Base-by-base conservation (phyloP, 2,797 vertebrate species). In the Sparidentex hasta region DNA sequence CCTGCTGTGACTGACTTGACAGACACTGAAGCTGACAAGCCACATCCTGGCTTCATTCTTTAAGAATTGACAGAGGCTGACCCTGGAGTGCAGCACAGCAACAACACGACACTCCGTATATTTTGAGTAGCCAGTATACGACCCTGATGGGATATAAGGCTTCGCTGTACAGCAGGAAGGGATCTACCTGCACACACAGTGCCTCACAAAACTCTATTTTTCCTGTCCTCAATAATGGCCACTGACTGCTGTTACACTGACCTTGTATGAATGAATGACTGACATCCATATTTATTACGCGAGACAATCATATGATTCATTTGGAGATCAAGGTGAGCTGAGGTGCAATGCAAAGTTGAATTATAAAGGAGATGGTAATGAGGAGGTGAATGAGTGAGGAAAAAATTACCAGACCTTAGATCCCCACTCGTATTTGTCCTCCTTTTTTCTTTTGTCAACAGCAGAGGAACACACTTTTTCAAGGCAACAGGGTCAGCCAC, bases 1-100 rank as follows among this genome's bases (percentile, higher is more conserved):
- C 62, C 65, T 74, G 50, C 64, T 27, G 76, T 74, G 65, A 85
- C 64, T 62, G 58, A 79, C 73, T 78, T 74, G 63, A 70, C 61
- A 65, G 69, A 62, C 69, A 47, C 67, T 55, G 51, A 78, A 50
- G 62, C 51, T 80, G 79, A 86, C 70, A 79, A 76, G 50, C 50
- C 41, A 46, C 76, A 74, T 73, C 77, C 69, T 44, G 11, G 25
- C 51, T 50, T 66, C n/a, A 69, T 73, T 72, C 56, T 61, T 63
- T 38, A 51, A 55, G 59, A 61, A 48, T 2, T 33, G 66, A 51
- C 56, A 64, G 64, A 46, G 27, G 27, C 43, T 21, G 18, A 43
- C n/a, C n/a, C 55, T 55, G 21, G 18, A 65, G 47, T 43, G 25
- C n/a, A 61, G 47, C 27, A 46, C 52, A 64, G 57, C 55, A 25